Base-by-base conservation (phyloP, 2,888 invertebrate genomes). In the Pilophorus perplexus region DNA sequence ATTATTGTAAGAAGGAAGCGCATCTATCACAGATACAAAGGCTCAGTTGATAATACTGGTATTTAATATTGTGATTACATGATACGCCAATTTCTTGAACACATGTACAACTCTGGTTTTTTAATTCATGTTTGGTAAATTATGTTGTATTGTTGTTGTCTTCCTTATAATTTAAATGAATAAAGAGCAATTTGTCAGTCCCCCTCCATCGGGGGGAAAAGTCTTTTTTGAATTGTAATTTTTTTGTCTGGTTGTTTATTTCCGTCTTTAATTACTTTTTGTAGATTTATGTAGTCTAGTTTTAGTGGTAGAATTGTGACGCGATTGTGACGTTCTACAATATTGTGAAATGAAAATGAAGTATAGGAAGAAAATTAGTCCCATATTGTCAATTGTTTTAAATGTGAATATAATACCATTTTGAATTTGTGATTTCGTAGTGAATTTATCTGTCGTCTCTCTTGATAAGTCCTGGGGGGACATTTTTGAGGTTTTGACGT, bases 321-420 rank as follows among this genome's bases (percentile, higher is more conserved):
- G n/a, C n/a, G n/a, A n/a, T n/a, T n/a, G n/a, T n/a, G n/a, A n/a
- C n/a, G n/a, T n/a, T n/a, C n/a, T n/a, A 64, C 69, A 70, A 69
- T 66, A 59, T 57, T 66, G 57, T 59, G 54, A 55, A 65, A 27
- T 46, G 48, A 37, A 57, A 59, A 46, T 42, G 37, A 33, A 60
- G 50, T 40, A 66, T 42, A 66, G 44, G 65, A 67, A 22, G 57
- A 68, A 67, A 65, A 66, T 69, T 70, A 70, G 70, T 70, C 70
- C 70, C 70, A 70, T 66, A 69, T 68, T 71, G 71, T 71, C 70
- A 71, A 68, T 71, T 71, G 71, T 71, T 71, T 71, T 71, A 69
- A 71, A 69, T 71, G 71, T 71, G 71, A 71, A 71, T 71, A 71
- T 71, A 70, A 65, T 70, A 71, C 66, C 67, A 71, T 67, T n/a